A percentile compares a stretch with the other conserved stretches of the same genome.
Evolutionary conservation across 2,888 invertebrate species (phyloP).

Genomic region (Tanaodytes sp.): DNA sequence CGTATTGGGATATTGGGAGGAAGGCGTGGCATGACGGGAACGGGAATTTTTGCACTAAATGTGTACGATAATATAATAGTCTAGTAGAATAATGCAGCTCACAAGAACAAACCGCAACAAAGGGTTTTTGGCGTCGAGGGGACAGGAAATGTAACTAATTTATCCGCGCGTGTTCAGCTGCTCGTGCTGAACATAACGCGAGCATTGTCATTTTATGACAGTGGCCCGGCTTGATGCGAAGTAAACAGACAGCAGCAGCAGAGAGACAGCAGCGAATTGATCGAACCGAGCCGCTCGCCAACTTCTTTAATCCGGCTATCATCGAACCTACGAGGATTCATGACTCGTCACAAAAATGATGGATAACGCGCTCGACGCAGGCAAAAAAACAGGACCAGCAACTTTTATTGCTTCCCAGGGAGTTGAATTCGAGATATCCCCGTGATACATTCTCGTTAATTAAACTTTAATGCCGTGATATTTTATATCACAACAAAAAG

Average conservation of each 20-base stretch:
- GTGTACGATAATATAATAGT: slow-evolving; percentile 54
- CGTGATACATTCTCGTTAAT: not conserved
- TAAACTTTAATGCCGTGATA: not conserved
- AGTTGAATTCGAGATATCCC: not conserved
- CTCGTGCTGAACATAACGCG: slow-evolving; percentile 48
- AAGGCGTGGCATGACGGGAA: slow-evolving; percentile 30
- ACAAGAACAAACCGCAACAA: slow-evolving; percentile 52
- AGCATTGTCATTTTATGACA: slow-evolving; percentile 54
- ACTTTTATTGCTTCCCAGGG: not conserved
- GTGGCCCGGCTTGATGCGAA: slow-evolving; percentile 32
- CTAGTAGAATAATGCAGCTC: slow-evolving; percentile 52
- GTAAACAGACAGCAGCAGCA: slow-evolving; percentile 39
- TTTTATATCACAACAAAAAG: not conserved
- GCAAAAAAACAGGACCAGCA: too few species aligned
- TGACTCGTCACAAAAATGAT: slow-evolving; percentile 45
- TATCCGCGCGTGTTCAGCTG: slow-evolving; percentile 55
- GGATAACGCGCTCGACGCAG: slow-evolving; percentile 16
- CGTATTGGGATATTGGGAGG: slow-evolving; percentile 45
- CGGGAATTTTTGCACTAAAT: slow-evolving; percentile 51
- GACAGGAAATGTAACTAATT: slow-evolving; percentile 55
- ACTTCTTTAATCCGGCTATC: slow-evolving; percentile 41
- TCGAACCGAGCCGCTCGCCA: slow-evolving; percentile 29
- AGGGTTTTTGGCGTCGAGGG: slow-evolving; percentile 52
- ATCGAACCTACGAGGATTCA: slow-evolving; percentile 33
- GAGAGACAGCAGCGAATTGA: slow-evolving; percentile 43